Percentiles rank a stretch among this genome's conserved stretches.
Evolutionary conservation across 2,797 vertebrate genomes (phyloP).

Genomic region (Chaetodon trifasciatus): DNA sequence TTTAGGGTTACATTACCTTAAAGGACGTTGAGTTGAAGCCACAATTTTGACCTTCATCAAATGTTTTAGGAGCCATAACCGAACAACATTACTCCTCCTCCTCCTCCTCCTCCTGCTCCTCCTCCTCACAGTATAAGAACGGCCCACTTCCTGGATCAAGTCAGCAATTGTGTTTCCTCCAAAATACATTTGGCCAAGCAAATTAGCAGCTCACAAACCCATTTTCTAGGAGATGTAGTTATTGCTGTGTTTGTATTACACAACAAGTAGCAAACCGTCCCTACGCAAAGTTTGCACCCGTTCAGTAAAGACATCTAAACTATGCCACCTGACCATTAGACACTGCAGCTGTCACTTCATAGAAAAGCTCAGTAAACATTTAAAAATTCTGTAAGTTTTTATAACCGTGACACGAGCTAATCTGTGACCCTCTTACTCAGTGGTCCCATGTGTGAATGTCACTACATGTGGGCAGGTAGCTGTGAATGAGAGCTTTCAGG

Average conservation of each 20-base stretch:
- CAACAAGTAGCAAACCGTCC: background rate
- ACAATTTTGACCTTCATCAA: background rate
- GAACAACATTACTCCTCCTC: background rate
- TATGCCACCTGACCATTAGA: background rate
- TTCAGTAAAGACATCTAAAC: background rate
- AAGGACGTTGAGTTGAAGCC: background rate
- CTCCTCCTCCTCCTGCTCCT: too few relatives aligned
- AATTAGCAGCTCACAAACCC: background rate
- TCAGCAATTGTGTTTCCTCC: slow-evolving; percentile 2
- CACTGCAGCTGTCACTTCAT: slow-evolving; percentile 13
- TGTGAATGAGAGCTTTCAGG: slow-evolving; percentile 83
- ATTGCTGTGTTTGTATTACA: background rate
- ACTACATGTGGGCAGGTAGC: slow-evolving; percentile 36
- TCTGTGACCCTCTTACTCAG: slow-evolving; percentile 33
- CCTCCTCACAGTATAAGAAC: background rate
- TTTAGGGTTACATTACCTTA: background rate
- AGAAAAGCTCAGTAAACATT: slow-evolving; percentile 17
- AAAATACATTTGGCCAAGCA: background rate
- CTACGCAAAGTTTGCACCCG: background rate
- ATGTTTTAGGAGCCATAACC: background rate
- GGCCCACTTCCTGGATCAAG: slow-evolving; percentile 4
- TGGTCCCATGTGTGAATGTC: slow-evolving; percentile 24
- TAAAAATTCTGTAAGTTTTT: slow-evolving; percentile 34
- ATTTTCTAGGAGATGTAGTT: background rate
- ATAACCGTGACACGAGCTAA: slow-evolving; percentile 53